Base-by-base conservation (phyloP, 2,113 vertebrate species). In the Panthera tigris region DNA sequence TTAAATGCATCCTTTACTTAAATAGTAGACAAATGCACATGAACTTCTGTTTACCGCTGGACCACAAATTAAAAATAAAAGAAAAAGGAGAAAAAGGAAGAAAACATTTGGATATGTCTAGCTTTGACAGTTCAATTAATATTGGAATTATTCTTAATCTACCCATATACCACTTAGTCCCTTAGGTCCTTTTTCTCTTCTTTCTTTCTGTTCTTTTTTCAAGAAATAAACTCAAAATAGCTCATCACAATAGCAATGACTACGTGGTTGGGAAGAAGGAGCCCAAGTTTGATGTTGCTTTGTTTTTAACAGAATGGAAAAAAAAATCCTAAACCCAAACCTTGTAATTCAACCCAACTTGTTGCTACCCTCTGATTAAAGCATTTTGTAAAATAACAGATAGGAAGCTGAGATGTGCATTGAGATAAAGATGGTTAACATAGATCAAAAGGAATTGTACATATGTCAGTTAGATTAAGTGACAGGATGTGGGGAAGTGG, bases 311-410 rank as follows among this genome's bases (percentile, higher is more conserved):
- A 95, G 81, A 95, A 94, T n/a, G 31, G 89, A 82, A 16, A 97
- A 95, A 61, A 80, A 55, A 52, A 76, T 63, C 33, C 79, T 31
- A 94, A 97, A 95, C 10, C 33, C 36, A 82, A 97, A 93, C 76
- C n/a, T 93, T 98, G 61, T 99, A 98, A 99, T 98, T 98, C 96
- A 98, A 97, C 97, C 96, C 97, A 96, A 97, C 87, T 96, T 89
- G 83, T 88, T 89, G 16, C 98, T 97, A 79, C 79, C 36, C 91
- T 98, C 94, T 99, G 98, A 99, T 99, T 98, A 99, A 98, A 98
- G 98, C 97, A 89, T 97, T 98, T 97, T 98, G 95, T 18, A 57
- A 90, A 90, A 31, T 95, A 98, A 95, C 95, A 98, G 98, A 98
- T 98, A 98, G 97, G 84, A 97, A 87, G 86, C 94, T 97, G 98